Conservation (phyloP, 2,797 vertebrate species). For the Lepidocolaptes lacrymiger region DNA sequence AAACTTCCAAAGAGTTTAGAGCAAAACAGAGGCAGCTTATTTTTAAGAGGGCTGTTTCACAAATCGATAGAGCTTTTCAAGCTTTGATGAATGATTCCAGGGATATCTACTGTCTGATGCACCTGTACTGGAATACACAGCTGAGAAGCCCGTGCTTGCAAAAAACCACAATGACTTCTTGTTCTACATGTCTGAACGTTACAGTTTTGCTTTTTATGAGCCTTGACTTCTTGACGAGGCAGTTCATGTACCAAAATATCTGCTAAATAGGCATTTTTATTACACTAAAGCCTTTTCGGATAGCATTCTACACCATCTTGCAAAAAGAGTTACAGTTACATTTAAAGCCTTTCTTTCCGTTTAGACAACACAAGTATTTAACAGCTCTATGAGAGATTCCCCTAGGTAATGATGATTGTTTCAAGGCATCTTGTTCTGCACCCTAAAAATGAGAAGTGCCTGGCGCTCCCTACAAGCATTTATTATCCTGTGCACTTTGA, state of each 20-base stretch:
- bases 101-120: background rate
- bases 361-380: background rate
- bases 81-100: background rate
- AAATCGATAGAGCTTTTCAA: background rate
- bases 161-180: slow-evolving; percentile 11
- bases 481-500: background rate
- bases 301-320: background rate
- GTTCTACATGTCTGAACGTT: background rate
- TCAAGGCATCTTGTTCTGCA: background rate
- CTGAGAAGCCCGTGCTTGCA: background rate
- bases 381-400: background rate
- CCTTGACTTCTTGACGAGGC: background rate
- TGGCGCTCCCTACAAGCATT: background rate
- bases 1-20: background rate
- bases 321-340: background rate
- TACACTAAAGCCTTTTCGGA: background rate
- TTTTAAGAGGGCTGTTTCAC: background rate
- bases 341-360: background rate
- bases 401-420: background rate
- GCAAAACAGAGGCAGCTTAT: background rate
- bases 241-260: background rate
- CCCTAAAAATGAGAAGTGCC: background rate
- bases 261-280: background rate
- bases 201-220: background rate
- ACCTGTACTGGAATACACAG: background rate